Evolutionary conservation across 2,797 vertebrate species (phyloP), one percentile per base, ranked within the genome.

Genomic region (Darevskia mixta): DNA sequence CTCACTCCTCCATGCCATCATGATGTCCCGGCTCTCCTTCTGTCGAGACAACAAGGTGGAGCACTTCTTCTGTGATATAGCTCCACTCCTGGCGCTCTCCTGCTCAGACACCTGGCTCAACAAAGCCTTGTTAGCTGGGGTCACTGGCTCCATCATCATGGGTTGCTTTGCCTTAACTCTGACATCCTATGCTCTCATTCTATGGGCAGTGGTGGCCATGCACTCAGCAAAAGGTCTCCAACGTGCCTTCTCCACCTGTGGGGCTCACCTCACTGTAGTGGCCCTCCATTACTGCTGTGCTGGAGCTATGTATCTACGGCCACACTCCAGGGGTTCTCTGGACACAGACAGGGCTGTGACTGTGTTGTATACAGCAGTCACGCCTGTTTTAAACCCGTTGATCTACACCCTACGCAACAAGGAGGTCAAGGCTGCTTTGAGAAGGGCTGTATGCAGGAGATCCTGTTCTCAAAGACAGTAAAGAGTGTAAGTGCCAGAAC

Each of bases 31-130:
- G 8, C 88, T 94, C 18, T 78, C 43, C 0, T 94, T 92, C 81
- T 93, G 89, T 32, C 85, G 41, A 23, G 67, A 45, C n/a, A 86
- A 91, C 58, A 20, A 17, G 1, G 90, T 93, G 64, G 86, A 83
- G 43, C 92, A 94, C 79, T 94, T 93, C 58, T 94, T 94, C 81
- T 95, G 93, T 76, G 93, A 93, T 25, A 89, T 85, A 0, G 87
- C 92, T 1, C 66, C 90, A 1, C 10, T 94, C 41, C 38, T 93
- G 49, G 89, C 89, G 27, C 87, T 94, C 8, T 93, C 94, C 29
- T 93, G 92, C 35, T 89, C 87, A n/a, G 75, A 91, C 3, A 92
- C 89, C 4, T 90, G 72, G 29, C 58, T 92, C 80, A 92, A 89
- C 45, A 75, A 92, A 4, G 3, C 90, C 6, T 32, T 92, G 85